Evolutionary conservation across 2,888 invertebrate genomes (phyloP).

Genomic region (Cyclophora albipunctata): DNA sequence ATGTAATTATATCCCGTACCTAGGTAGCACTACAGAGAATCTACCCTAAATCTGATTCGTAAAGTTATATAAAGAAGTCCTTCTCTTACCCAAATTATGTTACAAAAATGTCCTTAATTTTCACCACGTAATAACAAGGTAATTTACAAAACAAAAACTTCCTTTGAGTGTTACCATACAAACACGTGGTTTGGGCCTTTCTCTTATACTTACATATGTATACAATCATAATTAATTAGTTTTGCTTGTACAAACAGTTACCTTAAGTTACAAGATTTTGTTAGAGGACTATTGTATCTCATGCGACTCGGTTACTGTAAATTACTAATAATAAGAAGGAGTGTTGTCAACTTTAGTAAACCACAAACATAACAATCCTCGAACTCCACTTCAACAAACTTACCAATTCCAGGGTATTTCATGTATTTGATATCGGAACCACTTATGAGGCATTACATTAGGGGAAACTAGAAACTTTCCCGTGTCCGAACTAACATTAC

Average conservation of each 20-base stretch:
- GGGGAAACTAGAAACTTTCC: slow-evolving; percentile 5
- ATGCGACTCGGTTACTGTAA: too few species aligned
- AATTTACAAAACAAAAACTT: slow-evolving; percentile 19
- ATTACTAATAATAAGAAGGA: too few species aligned
- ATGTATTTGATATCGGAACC: too few species aligned
- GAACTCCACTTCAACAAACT: too few species aligned
- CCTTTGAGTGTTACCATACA: slow-evolving; percentile 19
- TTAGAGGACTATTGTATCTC: too few species aligned
- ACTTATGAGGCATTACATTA: slow-evolving; percentile 3
- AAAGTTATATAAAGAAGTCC: background rate
- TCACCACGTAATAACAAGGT: slow-evolving; percentile 10
- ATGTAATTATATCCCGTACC: too few species aligned
- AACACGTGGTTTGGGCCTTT: slow-evolving; percentile 10
- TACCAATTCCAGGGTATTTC: too few species aligned
- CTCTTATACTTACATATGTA: background rate
- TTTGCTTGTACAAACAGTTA: too few species aligned
- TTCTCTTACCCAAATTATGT: slow-evolving; percentile 1
- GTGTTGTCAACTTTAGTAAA: background rate
- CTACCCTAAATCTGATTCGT: background rate
- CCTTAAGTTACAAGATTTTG: too few species aligned
- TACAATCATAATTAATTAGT: background rate
- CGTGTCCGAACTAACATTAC: slow-evolving; percentile 10
- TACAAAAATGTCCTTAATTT: slow-evolving; percentile 7
- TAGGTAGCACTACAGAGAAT: background rate
- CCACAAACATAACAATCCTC: background rate